Conservation (phyloP, 2,888 invertebrate genomes). For the Trichacis sp. region DNA sequence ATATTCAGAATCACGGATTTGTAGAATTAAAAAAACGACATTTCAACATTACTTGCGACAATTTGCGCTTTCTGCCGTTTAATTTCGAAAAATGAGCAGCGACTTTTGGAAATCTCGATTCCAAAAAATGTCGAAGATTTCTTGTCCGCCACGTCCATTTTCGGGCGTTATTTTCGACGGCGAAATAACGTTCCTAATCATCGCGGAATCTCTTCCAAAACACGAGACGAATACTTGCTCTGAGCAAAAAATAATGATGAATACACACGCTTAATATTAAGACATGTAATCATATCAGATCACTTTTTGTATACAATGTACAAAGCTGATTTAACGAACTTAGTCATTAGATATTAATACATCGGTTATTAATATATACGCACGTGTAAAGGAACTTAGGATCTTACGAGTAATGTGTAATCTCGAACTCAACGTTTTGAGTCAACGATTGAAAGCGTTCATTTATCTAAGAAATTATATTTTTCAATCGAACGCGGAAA, state of each 20-base stretch:
- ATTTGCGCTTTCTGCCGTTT: neutral
- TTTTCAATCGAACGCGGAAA: no score
- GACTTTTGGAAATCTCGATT: constrained; percentile 7
- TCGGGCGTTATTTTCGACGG: constrained; percentile 60
- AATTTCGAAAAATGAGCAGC: constrained; percentile 8
- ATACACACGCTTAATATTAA: constrained; percentile 45
- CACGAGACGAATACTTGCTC: constrained; percentile 30
- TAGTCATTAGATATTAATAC: constrained; percentile 65
- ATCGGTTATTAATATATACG: constrained; percentile 47
- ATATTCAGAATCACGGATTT: constrained; percentile 9
- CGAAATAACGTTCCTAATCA: constrained; percentile 62
- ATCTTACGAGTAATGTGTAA: constrained; percentile 40
- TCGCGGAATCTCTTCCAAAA: constrained; percentile 57
- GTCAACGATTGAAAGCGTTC: constrained; percentile 3
- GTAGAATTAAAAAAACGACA: neutral
- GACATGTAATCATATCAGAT: constrained; percentile 64
- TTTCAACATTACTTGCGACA: neutral
- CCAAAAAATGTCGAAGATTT: constrained; percentile 8
- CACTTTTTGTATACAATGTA: constrained; percentile 65
- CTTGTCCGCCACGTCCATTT: constrained; percentile 50
- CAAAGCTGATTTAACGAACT: constrained; percentile 60
- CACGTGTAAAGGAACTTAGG: constrained; percentile 43
- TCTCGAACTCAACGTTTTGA: neutral
- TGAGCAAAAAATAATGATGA: constrained; percentile 29
- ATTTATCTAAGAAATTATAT: constrained; percentile 3